Evolutionary conservation across 1,140 invertebrate genomes (phyloP).

Genomic region (Conopomorpha cramerella): DNA sequence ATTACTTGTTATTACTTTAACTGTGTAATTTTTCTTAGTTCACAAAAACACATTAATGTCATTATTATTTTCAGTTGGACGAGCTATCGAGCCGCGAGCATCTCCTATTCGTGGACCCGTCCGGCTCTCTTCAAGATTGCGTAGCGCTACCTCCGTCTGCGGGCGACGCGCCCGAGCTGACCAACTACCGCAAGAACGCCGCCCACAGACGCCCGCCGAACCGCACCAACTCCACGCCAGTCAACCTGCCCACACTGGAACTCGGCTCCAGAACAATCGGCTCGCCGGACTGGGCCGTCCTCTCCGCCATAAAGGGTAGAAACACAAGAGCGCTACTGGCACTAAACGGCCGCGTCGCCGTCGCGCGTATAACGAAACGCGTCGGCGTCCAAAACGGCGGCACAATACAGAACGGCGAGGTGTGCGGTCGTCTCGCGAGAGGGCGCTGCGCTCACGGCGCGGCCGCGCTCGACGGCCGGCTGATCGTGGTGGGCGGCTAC

Average conservation of each 20-base stretch:
- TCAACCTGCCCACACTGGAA: constrained; percentile 64
- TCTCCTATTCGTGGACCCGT: constrained; percentile 75
- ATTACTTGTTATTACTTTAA: too few relatives aligned
- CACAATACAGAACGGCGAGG: constrained; percentile 8
- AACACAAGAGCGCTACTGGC: constrained; percentile 13
- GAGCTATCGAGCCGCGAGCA: constrained; percentile 66
- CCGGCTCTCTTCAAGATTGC: constrained; percentile 80
- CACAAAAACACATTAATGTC: too few relatives aligned
- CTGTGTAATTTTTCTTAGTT: too few relatives aligned
- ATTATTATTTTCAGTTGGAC: constrained; percentile 19
- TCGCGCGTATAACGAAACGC: constrained; percentile 10
- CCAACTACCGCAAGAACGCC: constrained; percentile 84
- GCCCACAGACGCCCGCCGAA: constrained; percentile 71
- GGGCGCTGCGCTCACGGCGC: constrained; percentile 14
- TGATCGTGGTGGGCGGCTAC: constrained; percentile 73
- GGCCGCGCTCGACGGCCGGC: constrained; percentile 10
- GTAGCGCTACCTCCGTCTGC: constrained; percentile 67
- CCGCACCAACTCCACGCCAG: constrained; percentile 66
- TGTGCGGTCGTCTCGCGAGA: constrained; percentile 12
- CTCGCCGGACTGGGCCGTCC: constrained; percentile 6
- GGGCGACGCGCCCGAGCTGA: constrained; percentile 75
- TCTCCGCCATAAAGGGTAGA: constrained; percentile 9
- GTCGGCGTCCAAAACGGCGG: constrained; percentile 7
- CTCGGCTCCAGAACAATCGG: constrained; percentile 4
- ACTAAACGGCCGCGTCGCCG: constrained; percentile 9